These are phyloP conservation scores for Polydrusus pterygomalis DNA, from an alignment of 2,888 invertebrate genomes.

Conservation along the genomic window DNA sequence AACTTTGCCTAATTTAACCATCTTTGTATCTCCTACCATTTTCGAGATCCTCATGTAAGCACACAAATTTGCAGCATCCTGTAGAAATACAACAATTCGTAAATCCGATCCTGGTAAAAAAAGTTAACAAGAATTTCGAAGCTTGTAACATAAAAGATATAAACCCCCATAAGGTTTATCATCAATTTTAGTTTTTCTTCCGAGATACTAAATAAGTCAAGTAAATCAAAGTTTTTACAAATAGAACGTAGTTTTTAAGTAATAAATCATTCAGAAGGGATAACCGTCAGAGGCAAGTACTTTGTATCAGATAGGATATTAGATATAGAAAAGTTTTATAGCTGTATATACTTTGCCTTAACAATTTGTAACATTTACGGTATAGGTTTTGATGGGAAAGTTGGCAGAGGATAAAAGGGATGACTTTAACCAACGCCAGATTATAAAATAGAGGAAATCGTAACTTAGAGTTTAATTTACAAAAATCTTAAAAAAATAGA, in stretches of 20 bases:
- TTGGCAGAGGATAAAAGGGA: neutral
- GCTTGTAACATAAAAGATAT: conserved; percentile 41
- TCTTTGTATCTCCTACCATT: no score
- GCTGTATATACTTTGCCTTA: conserved; percentile 28
- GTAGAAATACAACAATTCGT: neutral
- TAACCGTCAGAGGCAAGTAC: conserved; percentile 40
- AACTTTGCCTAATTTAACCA: no score
- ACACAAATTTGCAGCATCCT: no score
- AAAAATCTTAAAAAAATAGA: no score
- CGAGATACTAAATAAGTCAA: conserved; percentile 55
- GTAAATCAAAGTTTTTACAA: conserved; percentile 55
- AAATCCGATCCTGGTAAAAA: neutral
- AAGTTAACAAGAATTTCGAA: conserved; percentile 37
- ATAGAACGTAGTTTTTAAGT: conserved; percentile 49
- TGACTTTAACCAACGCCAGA: no score
- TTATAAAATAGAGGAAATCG: no score
- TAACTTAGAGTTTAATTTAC: no score
- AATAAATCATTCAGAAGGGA: conserved; percentile 53
- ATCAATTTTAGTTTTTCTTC: conserved; percentile 53
- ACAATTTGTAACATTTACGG: conserved; percentile 38
- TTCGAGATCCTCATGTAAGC: no score
- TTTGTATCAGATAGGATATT: conserved; percentile 48
- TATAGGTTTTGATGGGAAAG: conserved; percentile 8
- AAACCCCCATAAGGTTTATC: conserved; percentile 53
- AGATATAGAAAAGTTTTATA: conserved; percentile 46